Percentiles rank a stretch among this genome's conserved stretches.
These are phyloP conservation scores for Diorhabda carinulata DNA, from an alignment of 1,140 invertebrate genomes.

Conservation along the genomic window DNA sequence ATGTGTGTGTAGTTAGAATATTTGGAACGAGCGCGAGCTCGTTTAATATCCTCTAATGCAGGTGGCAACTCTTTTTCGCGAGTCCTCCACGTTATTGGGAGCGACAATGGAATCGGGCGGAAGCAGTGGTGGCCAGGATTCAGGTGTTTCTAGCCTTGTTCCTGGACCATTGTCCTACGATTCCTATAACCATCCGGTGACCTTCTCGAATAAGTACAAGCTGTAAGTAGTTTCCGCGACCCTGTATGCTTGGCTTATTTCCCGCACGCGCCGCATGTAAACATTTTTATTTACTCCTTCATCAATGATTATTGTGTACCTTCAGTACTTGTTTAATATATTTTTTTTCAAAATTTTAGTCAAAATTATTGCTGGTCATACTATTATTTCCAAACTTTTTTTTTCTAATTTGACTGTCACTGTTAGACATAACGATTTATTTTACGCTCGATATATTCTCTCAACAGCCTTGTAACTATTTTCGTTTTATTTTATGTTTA, in stretches of 20 bases:
- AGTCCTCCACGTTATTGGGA: constrained; percentile 63
- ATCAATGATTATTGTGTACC: constrained; percentile 2
- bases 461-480: constrained; percentile 21
- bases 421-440: constrained; percentile 12
- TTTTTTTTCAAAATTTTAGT: constrained; percentile 4
- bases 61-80: constrained; percentile 66
- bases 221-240: constrained; percentile 42
- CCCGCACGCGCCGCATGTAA: constrained; percentile 33
- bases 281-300: constrained; percentile 29
- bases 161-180: constrained; percentile 44
- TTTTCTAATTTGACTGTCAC: constrained; percentile 6
- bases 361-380: constrained; percentile 15
- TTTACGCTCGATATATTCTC: constrained; percentile 18
- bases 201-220: constrained; percentile 47
- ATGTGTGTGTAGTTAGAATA: constrained; percentile 38
- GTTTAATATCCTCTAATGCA: constrained; percentile 53
- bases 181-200: constrained; percentile 43
- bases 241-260: constrained; percentile 20
- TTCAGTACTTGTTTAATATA: not conserved
- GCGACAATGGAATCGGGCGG: constrained; percentile 56
- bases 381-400: not conserved
- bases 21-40: constrained; percentile 40
- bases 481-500: constrained; percentile 5
- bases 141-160: constrained; percentile 33
- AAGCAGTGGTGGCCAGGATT: constrained; percentile 40